phyloP scores from a whole-genome alignment of 2,797 vertebrate species.

The Taeniopygia guttata region DNA sequence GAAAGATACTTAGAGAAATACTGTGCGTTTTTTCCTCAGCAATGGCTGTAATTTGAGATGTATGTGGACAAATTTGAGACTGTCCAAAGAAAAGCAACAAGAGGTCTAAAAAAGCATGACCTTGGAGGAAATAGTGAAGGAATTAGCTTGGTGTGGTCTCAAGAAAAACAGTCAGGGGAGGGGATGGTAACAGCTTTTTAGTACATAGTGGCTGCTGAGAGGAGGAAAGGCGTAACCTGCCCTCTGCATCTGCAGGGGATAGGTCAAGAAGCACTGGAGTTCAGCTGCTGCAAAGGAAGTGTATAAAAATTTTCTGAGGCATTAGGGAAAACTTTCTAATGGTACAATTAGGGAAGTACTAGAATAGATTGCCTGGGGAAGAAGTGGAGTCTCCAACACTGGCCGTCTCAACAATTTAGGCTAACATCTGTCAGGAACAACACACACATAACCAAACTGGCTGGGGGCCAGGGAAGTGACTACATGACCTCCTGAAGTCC shows the following conservation, averaged over 20 bases:
- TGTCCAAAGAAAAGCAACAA: constrained; percentile 22
- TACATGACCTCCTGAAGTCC: constrained; percentile 47
- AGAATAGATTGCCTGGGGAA: constrained; percentile 61
- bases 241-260: constrained; percentile 47
- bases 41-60: not conserved
- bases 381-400: constrained; percentile 10
- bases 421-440: constrained; percentile 54
- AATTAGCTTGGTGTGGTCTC: constrained; percentile 34
- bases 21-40: not conserved
- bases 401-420: constrained; percentile 25
- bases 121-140: constrained; percentile 27
- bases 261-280: constrained; percentile 54
- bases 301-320: constrained; percentile 61
- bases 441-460: constrained; percentile 11
- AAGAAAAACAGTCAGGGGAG: not conserved
- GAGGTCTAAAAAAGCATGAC: constrained; percentile 41
- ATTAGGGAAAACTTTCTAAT: constrained; percentile 65
- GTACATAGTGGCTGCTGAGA: constrained; percentile 18
- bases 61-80: not conserved
- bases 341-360: constrained; percentile 58
- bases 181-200: not conserved
- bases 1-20: not conserved
- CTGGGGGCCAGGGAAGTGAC: constrained; percentile 49
- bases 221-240: constrained; percentile 23
- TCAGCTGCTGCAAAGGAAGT: constrained; percentile 54